Evolutionary conservation across 2,113 vertebrate genomes (phyloP).

Genomic region (Ptychochromis oligacanthus): DNA sequence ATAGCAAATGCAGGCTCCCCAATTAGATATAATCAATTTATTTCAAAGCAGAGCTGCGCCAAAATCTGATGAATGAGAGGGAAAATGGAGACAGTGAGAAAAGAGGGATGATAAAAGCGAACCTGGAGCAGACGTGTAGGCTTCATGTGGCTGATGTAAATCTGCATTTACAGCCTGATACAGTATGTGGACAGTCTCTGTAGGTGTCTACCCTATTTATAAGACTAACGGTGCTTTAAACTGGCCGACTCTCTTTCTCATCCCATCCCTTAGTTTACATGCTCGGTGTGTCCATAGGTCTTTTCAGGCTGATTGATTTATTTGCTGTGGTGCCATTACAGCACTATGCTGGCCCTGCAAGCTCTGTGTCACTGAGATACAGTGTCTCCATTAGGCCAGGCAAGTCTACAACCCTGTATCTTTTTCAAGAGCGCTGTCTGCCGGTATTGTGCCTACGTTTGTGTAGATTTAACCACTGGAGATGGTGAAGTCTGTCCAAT

Average conservation of each 20-base stretch:
- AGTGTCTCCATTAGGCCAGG: constrained; percentile 44
- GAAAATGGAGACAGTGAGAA: constrained; percentile 30
- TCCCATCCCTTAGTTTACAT: constrained; percentile 40
- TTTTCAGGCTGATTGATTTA: constrained; percentile 64
- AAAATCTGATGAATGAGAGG: constrained; percentile 26
- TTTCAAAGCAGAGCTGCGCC: constrained; percentile 53
- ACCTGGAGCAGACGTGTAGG: constrained; percentile 5
- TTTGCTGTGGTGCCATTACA: constrained; percentile 51
- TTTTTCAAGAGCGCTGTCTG: not conserved
- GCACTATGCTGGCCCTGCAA: constrained; percentile 24
- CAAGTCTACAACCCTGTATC: constrained; percentile 14
- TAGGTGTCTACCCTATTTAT: constrained; percentile 21
- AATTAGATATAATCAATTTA: constrained; percentile 68
- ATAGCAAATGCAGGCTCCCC: constrained; percentile 58
- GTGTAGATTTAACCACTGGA: not conserved
- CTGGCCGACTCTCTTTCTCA: constrained; percentile 10
- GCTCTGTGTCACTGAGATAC: constrained; percentile 47
- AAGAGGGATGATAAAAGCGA: constrained; percentile 15
- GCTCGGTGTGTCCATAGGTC: constrained; percentile 41
- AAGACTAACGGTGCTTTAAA: constrained; percentile 8
- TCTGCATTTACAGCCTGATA: not conserved
- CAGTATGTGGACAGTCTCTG: constrained; percentile 1
- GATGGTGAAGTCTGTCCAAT: not conserved
- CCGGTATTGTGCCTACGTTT: not conserved
- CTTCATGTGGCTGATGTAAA: constrained; percentile 10